Evolutionary conservation across 2,888 invertebrate species (phyloP).

Genomic region (Frankliniella fusca): DNA sequence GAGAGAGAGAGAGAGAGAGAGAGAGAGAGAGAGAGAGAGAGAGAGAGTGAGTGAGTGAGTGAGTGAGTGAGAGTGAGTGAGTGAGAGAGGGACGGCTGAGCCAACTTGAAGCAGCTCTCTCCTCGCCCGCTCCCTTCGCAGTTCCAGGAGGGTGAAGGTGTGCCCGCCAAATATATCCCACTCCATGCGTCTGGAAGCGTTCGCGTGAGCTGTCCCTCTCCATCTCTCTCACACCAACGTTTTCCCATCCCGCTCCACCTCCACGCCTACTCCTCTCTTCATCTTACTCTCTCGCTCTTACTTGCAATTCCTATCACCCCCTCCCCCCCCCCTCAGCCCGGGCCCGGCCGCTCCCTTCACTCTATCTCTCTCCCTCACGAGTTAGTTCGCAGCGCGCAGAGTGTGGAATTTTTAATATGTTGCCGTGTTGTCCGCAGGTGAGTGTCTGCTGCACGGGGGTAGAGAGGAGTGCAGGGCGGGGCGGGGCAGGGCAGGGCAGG

Average conservation of each 20-base stretch:
- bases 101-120: too few species aligned
- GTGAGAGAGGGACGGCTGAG: too few species aligned
- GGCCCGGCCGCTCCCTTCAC: neutral
- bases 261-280: neutral
- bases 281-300: neutral
- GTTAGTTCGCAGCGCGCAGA: neutral
- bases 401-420: constrained; percentile 10
- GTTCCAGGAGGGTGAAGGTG: neutral
- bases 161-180: neutral
- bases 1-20: too few species aligned
- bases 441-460: too few species aligned
- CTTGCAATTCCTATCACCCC: neutral
- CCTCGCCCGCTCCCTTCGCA: neutral
- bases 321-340: neutral
- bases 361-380: neutral
- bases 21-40: neutral
- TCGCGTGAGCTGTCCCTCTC: neutral
- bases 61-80: too few species aligned
- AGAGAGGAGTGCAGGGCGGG: too few species aligned
- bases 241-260: neutral
- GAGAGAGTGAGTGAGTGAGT: neutral
- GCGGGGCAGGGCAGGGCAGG: too few species aligned
- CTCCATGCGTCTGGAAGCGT: neutral
- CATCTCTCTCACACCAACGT: neutral
- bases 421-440: neutral